phyloP scores from a whole-genome alignment of 1,140 invertebrate genomes.

The Aleiodes sp. region DNA sequence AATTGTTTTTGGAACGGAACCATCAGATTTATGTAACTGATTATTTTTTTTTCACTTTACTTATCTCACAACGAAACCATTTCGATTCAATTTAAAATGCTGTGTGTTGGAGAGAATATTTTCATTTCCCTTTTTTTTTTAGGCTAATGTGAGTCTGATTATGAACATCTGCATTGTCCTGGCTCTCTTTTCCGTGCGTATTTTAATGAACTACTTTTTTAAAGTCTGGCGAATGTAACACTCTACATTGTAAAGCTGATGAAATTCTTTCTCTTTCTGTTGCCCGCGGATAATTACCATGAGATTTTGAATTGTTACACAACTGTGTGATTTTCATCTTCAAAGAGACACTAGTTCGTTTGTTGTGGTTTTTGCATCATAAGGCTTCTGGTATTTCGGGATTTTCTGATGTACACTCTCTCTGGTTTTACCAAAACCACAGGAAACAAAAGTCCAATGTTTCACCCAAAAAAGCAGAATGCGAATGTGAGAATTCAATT shows the following conservation, averaged over 20 bases:
- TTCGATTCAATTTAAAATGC: no score
- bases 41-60: no score
- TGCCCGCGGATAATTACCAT: slow-evolving; percentile 42
- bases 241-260: not conserved
- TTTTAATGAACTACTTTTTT: not conserved
- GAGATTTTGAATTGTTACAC: slow-evolving; percentile 53
- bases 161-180: no score
- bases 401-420: not conserved
- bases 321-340: slow-evolving; percentile 51
- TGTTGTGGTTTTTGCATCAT: slow-evolving; percentile 48
- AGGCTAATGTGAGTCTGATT: no score
- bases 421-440: not conserved
- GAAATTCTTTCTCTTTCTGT: no score
- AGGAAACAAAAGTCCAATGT: not conserved
- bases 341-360: slow-evolving; percentile 50
- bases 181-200: no score
- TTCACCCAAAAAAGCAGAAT: not conserved
- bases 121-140: no score
- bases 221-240: not conserved
- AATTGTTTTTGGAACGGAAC: not conserved
- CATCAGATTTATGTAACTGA: not conserved
- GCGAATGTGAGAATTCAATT: not conserved
- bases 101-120: no score
- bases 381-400: not conserved
- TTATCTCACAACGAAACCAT: no score